Conservation (phyloP, 2,888 invertebrate genomes). For the Furcula furcula region DNA sequence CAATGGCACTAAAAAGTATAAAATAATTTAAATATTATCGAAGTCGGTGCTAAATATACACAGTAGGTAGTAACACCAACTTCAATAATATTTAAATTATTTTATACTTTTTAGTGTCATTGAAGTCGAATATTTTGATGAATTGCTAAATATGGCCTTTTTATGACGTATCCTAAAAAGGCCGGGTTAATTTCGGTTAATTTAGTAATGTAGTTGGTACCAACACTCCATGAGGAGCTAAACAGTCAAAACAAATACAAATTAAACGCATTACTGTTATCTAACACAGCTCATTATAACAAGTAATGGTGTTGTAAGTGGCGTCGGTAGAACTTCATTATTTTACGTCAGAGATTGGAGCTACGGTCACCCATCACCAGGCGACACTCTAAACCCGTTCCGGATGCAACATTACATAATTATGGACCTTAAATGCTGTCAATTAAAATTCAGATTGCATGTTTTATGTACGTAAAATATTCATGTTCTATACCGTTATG, state of each 20-base stretch:
- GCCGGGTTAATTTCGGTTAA: too few relatives aligned
- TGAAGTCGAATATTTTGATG: too few relatives aligned
- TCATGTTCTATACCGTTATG: constrained; percentile 29
- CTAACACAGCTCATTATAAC: constrained; percentile 63
- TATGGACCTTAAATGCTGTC: constrained; percentile 21
- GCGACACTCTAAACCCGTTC: constrained; percentile 40
- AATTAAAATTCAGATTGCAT: constrained; percentile 4
- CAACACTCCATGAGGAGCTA: too few relatives aligned
- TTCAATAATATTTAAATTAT: too few relatives aligned
- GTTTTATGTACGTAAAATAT: constrained; percentile 13
- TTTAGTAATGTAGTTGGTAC: too few relatives aligned
- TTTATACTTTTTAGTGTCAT: too few relatives aligned
- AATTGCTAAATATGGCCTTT: too few relatives aligned
- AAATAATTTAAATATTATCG: too few relatives aligned
- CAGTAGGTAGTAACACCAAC: too few relatives aligned
- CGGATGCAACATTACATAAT: constrained; percentile 10
- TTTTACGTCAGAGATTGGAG: constrained; percentile 64
- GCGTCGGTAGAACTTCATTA: constrained; percentile 61
- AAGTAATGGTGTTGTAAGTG: constrained; percentile 59
- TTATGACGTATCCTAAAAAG: too few relatives aligned
- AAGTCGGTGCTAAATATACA: too few relatives aligned
- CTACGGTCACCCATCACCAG: constrained; percentile 45
- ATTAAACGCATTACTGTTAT: constrained; percentile 71
- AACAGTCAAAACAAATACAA: constrained; percentile 37
- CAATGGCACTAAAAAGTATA: too few relatives aligned